Base-by-base conservation (phyloP, 2,113 vertebrate species). In the Nerophis lumbriciformis region DNA sequence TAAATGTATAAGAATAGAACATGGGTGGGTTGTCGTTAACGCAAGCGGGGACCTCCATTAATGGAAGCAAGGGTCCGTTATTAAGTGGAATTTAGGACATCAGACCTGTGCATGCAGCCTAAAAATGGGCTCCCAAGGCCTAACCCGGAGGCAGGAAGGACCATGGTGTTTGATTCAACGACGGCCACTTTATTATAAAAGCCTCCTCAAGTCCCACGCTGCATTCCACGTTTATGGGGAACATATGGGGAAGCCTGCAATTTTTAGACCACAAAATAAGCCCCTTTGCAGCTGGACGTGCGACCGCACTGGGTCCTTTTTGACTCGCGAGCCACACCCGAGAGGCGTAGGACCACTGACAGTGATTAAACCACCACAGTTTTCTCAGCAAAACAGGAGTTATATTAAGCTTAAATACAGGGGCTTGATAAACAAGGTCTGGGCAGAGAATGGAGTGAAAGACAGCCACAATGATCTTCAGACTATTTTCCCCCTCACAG, bases 401-500 rank as follows among this genome's bases (percentile, higher is more conserved):
- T 92, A 92, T 91, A 92, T 92, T 92, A 90, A 92, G 87, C 90
- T 91, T 92, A 92, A 92, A 91, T 92, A 92, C 89, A 91, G 91
- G 91, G 90, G 91, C 88, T 91, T 90, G 90, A 92, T 91, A 92
- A 92, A 91, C 90, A 90, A 90, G 89, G 86, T 75, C 70, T 81
- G 85, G 87, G 83, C 80, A 82, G 82, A 78, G 80, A 83, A 87
- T 77, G 80, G 77, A 85, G 77, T 74, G 81, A 82, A 85, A 86
- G 80, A 86, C 77, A 62, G 82, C 88, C 87, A 80, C 88, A 89
- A 87, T 81, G 82, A 86, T 88, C 80, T 85, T 88, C 79, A 84
- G 79, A 89, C 84, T 83, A 74, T 88, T 89, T 88, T 88, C 82
- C 84, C 55, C 79, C 83, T 86, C 82, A 82, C 74, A 77, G 83